Conservation (phyloP, 1,140 invertebrate genomes). For the Fopius arisanus region DNA sequence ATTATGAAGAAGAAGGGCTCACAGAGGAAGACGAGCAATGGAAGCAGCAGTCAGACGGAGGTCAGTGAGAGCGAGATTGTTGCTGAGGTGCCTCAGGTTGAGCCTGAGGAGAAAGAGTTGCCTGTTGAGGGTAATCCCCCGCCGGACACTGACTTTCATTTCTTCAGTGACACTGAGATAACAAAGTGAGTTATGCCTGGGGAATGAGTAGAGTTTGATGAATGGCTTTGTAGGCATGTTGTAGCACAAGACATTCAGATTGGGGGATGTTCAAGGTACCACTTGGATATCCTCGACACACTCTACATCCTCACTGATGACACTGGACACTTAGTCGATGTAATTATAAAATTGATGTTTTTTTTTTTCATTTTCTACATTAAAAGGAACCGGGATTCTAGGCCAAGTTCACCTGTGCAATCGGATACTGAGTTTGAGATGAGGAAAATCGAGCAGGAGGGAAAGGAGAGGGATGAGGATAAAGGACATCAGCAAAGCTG, state of each 20-base stretch:
- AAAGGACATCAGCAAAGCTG: slow-evolving; percentile 76
- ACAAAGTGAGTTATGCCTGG: slow-evolving; percentile 68
- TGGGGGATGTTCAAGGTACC: too few species aligned
- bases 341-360: slow-evolving; percentile 46
- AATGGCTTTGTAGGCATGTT: too few species aligned
- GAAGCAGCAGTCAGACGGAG: slow-evolving; percentile 57
- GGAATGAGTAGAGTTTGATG: not conserved
- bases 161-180: slow-evolving; percentile 92
- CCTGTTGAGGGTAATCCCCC: slow-evolving; percentile 37
- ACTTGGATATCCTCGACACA: not conserved
- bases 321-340: slow-evolving; percentile 37
- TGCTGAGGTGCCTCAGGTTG: slow-evolving; percentile 33
- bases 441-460: slow-evolving; percentile 68
- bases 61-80: slow-evolving; percentile 50
- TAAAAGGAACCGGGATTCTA: slow-evolving; percentile 71
- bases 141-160: slow-evolving; percentile 77
- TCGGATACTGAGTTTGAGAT: slow-evolving; percentile 95
- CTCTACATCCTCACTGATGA: not conserved
- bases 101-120: slow-evolving; percentile 33
- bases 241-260: too few species aligned
- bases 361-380: slow-evolving; percentile 47
- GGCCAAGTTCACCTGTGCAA: slow-evolving; percentile 83
- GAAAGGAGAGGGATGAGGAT: slow-evolving; percentile 64
- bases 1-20: slow-evolving; percentile 80
- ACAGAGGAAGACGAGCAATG: slow-evolving; percentile 72